phyloP scores from a whole-genome alignment of 92 coral and sea anemone genomes.

The Porites rus region DNA sequence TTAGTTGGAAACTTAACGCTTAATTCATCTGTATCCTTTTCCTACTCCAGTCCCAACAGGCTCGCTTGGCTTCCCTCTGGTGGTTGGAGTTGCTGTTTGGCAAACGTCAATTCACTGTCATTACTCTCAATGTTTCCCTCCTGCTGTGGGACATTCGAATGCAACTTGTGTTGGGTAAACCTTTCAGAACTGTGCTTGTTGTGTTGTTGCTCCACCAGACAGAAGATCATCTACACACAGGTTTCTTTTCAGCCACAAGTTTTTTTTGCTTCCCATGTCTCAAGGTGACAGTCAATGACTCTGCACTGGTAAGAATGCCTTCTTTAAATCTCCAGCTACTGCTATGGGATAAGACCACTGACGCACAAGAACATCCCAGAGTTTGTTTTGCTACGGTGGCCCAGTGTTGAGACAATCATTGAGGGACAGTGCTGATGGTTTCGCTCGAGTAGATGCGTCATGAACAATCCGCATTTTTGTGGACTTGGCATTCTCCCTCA shows the following conservation, averaged over 20 bases:
- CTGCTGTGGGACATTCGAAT: constrained; percentile 23
- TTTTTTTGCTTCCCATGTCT: constrained; percentile 23
- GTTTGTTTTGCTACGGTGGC: constrained; percentile 22
- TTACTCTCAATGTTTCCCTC: constrained; percentile 17
- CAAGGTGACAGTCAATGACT: constrained; percentile 31
- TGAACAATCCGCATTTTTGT: constrained; percentile 8
- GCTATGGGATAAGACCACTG: constrained; percentile 13
- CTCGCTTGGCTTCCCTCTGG: constrained; percentile 10
- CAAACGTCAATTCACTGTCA: constrained; percentile 24
- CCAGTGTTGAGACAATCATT: constrained; percentile 24
- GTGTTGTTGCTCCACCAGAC: constrained; percentile 19
- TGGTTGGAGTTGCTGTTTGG: constrained; percentile 49
- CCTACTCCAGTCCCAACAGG: constrained; percentile 35
- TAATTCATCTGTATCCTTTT: constrained; percentile 30
- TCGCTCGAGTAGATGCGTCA: constrained; percentile 20
- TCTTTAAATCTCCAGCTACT: constrained; percentile 13
- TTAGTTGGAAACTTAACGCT: neutral
- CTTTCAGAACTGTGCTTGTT: constrained; percentile 16
- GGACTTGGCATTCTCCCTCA: constrained; percentile 2
- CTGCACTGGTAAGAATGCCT: neutral
- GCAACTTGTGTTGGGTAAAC: constrained; percentile 42
- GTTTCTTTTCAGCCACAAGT: constrained; percentile 22
- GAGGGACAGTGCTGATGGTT: constrained; percentile 35
- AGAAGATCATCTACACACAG: constrained; percentile 34
- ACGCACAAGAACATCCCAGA: constrained; percentile 33